phyloP scores from a whole-genome alignment of 2,797 vertebrate genomes.

The Hydrocynus forskahlii region DNA sequence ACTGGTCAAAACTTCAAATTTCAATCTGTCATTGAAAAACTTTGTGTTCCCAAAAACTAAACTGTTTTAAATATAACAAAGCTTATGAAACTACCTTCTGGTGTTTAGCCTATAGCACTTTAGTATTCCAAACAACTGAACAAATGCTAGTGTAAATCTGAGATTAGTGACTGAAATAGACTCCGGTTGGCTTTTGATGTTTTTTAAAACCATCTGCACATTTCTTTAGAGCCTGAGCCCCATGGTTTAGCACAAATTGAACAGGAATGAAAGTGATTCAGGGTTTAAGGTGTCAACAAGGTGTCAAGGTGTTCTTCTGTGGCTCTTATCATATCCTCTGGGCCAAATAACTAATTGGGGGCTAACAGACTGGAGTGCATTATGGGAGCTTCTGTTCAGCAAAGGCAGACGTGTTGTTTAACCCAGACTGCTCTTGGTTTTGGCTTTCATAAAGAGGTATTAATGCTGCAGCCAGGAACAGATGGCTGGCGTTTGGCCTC shows the following conservation, averaged over 20 bases:
- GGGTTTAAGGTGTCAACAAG: slow-evolving; percentile 39
- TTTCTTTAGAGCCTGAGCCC: slow-evolving; percentile 12
- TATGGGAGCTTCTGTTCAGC: slow-evolving; percentile 27
- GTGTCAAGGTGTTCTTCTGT: slow-evolving; percentile 32
- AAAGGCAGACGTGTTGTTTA: slow-evolving; percentile 5
- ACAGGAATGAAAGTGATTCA: slow-evolving; percentile 23
- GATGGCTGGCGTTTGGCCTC: slow-evolving; percentile 45
- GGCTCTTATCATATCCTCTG: slow-evolving; percentile 35
- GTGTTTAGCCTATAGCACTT: no score
- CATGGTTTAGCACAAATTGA: slow-evolving; percentile 35
- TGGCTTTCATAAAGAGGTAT: slow-evolving; percentile 43
- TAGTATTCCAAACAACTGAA: no score
- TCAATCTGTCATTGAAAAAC: no score
- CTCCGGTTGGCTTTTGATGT: slow-evolving; percentile 17
- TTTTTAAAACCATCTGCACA: slow-evolving; percentile 25
- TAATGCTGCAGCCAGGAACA: slow-evolving; percentile 33
- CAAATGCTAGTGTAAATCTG: neutral
- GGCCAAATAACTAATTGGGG: slow-evolving; percentile 25
- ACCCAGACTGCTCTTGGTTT: slow-evolving; percentile 14
- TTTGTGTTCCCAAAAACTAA: no score
- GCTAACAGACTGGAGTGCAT: slow-evolving; percentile 39
- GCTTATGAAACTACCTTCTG: no score
- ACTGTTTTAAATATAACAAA: no score
- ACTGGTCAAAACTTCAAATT: no score
- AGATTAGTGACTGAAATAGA: neutral